Conservation (phyloP, 37 sponge, comb jelly and placozoan genomes). For the Tethya wilhelma region DNA sequence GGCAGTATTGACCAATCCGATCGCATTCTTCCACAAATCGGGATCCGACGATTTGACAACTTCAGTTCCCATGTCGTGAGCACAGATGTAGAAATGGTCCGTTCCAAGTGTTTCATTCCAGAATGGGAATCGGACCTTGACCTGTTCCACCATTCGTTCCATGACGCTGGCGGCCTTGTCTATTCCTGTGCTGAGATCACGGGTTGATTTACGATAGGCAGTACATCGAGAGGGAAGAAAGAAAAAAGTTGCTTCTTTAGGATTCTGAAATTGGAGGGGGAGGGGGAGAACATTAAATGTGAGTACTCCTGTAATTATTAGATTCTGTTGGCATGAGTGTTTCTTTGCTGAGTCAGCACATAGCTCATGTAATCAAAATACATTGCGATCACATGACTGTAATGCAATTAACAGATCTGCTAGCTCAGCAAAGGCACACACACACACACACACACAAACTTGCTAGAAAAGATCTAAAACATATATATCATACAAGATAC, state of each 20-base stretch:
- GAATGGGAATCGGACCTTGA: constrained; percentile 45
- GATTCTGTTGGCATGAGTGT: no score
- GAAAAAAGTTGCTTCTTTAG: constrained; percentile 55
- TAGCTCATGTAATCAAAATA: no score
- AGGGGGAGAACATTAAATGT: no score
- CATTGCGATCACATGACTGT: no score
- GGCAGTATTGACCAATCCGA: constrained; percentile 82
- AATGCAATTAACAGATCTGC: no score
- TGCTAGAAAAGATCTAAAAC: no score
- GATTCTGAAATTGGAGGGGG: constrained; percentile 34
- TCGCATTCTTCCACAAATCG: constrained; percentile 55
- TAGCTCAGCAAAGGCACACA: no score
- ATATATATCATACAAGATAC: not conserved
- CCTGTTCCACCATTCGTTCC: constrained; percentile 47
- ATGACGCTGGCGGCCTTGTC: constrained; percentile 36
- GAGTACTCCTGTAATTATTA: no score
- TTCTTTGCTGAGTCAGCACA: no score
- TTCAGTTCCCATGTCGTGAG: constrained; percentile 79
- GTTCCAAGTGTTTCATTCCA: constrained; percentile 72
- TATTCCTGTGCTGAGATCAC: constrained; percentile 40
- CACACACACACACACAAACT: no score
- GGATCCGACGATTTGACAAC: constrained; percentile 26
- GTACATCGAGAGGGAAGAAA: constrained; percentile 79
- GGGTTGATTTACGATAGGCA: constrained; percentile 72
- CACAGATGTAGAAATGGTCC: constrained; percentile 83